These are phyloP conservation scores for Steinernema hermaphroditum DNA, from an alignment of 2,888 invertebrate species.

Conservation along the genomic window DNA sequence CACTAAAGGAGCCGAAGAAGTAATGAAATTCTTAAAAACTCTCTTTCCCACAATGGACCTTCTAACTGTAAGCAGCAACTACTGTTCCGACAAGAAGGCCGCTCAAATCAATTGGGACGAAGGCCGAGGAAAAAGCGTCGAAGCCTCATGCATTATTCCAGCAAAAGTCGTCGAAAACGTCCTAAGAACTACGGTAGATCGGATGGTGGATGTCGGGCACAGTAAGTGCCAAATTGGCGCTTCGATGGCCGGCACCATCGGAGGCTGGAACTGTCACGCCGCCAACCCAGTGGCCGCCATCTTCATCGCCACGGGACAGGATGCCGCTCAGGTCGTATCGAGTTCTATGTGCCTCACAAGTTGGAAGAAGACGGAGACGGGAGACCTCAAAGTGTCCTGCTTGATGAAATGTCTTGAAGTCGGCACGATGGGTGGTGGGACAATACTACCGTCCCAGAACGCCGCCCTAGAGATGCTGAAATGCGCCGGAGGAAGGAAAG, in stretches of 20 bases:
- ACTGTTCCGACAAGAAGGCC: slow-evolving; percentile 96
- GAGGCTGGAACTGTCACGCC: slow-evolving; percentile 93
- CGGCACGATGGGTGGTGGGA: slow-evolving; percentile 94
- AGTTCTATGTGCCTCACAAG: slow-evolving; percentile 93
- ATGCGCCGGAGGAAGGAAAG: slow-evolving; percentile 73
- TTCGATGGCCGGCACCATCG: slow-evolving; percentile 88
- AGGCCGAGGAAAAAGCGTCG: slow-evolving; percentile 93
- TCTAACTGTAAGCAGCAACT: slow-evolving; percentile 91
- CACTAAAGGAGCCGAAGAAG: slow-evolving; percentile 83
- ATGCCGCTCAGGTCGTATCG: slow-evolving; percentile 93
- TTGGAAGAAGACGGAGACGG: slow-evolving; percentile 82
- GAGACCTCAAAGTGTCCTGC: slow-evolving; percentile 86
- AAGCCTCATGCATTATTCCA: slow-evolving; percentile 86
- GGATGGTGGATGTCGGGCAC: slow-evolving; percentile 80
- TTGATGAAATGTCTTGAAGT: slow-evolving; percentile 97
- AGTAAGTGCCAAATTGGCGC: slow-evolving; percentile 92
- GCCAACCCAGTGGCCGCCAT: slow-evolving; percentile 97
- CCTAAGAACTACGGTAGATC: slow-evolving; percentile 55
- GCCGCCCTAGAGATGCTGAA: slow-evolving; percentile 79
- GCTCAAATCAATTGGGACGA: slow-evolving; percentile 97
- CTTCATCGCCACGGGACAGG: slow-evolving; percentile 95
- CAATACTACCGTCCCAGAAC: slow-evolving; percentile 84
- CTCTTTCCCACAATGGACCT: slow-evolving; percentile 81
- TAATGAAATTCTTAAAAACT: slow-evolving; percentile 75
- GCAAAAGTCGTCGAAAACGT: slow-evolving; percentile 75